These are phyloP conservation scores for Ophioninae sp. DNA, from an alignment of 2,888 invertebrate genomes.

Conservation along the genomic window DNA sequence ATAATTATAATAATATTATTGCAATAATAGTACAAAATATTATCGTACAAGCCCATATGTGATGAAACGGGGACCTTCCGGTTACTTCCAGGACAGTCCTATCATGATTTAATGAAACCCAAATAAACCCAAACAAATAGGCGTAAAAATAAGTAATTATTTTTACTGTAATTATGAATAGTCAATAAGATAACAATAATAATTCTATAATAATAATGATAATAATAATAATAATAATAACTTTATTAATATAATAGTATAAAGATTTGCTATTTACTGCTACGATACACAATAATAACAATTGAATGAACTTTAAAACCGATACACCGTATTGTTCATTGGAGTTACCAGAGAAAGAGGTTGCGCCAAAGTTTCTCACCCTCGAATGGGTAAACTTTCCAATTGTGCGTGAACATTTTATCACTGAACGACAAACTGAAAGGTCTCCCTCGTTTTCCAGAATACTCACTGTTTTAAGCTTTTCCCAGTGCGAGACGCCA, in stretches of 20 bases:
- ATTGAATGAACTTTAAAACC: conserved; percentile 8
- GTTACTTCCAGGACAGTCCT: too few species aligned
- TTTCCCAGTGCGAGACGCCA: not conserved
- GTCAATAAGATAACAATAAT: too few species aligned
- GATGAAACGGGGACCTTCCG: too few species aligned
- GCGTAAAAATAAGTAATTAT: too few species aligned
- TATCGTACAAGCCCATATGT: too few species aligned
- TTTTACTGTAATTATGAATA: too few species aligned
- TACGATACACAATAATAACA: not conserved
- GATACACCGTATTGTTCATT: not conserved
- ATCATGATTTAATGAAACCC: too few species aligned
- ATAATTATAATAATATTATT: too few species aligned
- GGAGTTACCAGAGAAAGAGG: conserved; percentile 14
- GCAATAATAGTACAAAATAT: too few species aligned
- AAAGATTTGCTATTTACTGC: not conserved
- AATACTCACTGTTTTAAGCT: conserved; percentile 1
- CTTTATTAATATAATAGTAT: too few species aligned
- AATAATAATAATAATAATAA: conserved; percentile 6
- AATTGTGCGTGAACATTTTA: conserved; percentile 32
- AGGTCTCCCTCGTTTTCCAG: conserved; percentile 25
- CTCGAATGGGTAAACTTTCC: conserved; percentile 7
- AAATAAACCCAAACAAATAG: too few species aligned
- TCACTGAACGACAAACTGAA: conserved; percentile 7
- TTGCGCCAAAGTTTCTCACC: conserved; percentile 8
- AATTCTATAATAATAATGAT: too few species aligned